Base-by-base conservation (phyloP, 1,140 invertebrate genomes). In the Patella vulgata region DNA sequence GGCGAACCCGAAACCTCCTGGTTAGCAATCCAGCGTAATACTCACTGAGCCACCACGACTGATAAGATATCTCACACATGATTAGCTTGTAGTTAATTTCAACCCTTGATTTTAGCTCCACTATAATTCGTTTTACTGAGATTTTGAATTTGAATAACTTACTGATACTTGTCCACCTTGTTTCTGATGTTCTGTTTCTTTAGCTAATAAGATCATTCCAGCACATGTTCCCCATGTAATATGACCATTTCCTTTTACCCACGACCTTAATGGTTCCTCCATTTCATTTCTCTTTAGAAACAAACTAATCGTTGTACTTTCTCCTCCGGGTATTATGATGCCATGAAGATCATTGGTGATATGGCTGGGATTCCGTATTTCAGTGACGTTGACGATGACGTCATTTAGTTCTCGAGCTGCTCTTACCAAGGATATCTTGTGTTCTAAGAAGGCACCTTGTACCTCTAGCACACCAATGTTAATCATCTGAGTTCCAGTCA, bases 171-270 rank as follows among this genome's bases (percentile, higher is more conserved):
- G 75, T n/a, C 77, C 79, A 1, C 72, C 73, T 19, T 62, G 44
- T 57, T 75, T 79, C 56, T 78, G 74, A 33, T 77, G 68, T 30
- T 79, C 72, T 6, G 65, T 71, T 14, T 68, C 48, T 51, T 74
- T 75, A 1, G 77, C 68, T 14, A 81, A 50, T 21, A 81, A 54
- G 39, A 81, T 79, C 68, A 81, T 75, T 25, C 79, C 79, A 17
- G 79, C 79, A 33, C 79, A 81, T 31, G 77, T 79, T 3, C 79
- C 79, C 77, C 77, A 79, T 1, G 71, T 74, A 52, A 77, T 72
- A 52, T 74, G 75, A 27, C 48, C 44, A 27, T 70, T 64, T 9
- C 67, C 44, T n/a, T 70, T 50, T 52, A 80, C 73, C 77, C 75
- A 81, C 1, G 60, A 43, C 46, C 54, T 56, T 12, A 81, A 52